A percentile compares a stretch with the other conserved stretches of the same genome.
Conservation (phyloP, 2,888 invertebrate genomes). For the Meliscaeva auricollis region DNA sequence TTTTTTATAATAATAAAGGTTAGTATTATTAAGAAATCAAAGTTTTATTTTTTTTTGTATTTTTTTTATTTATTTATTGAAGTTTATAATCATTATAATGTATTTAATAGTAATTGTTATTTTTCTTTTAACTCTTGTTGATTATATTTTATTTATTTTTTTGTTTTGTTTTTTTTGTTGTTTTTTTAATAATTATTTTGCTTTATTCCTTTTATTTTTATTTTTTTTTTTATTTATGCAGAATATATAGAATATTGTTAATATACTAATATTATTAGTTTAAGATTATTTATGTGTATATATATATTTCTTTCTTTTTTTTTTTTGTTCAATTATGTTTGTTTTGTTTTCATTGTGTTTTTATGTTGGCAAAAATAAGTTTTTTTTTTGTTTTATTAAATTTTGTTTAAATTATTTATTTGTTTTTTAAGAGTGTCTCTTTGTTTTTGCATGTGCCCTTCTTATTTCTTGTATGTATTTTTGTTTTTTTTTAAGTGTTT, state of each 20-base stretch:
- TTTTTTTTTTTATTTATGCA: conserved; percentile 50
- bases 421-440: conserved; percentile 60
- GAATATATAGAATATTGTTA: conserved; percentile 70
- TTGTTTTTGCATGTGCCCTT: conserved; percentile 71
- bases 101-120: conserved; percentile 57
- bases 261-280: conserved; percentile 60
- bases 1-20: conserved; percentile 69
- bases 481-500: conserved; percentile 57
- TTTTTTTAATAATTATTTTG: conserved; percentile 43
- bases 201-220: conserved; percentile 31
- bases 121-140: conserved; percentile 53
- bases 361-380: conserved; percentile 71
- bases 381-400: conserved; percentile 48
- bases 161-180: conserved; percentile 32
- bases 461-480: conserved; percentile 55
- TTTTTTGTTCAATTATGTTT: conserved; percentile 45
- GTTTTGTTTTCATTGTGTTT: conserved; percentile 56
- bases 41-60: conserved; percentile 35
- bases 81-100: conserved; percentile 56
- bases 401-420: conserved; percentile 11
- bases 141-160: conserved; percentile 47
- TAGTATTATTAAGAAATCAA: conserved; percentile 71
- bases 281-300: conserved; percentile 66
- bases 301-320: conserved; percentile 50
- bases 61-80: conserved; percentile 30